Evolutionary conservation across 2,113 vertebrate species (phyloP).

Genomic region (Varanus salvator): DNA sequence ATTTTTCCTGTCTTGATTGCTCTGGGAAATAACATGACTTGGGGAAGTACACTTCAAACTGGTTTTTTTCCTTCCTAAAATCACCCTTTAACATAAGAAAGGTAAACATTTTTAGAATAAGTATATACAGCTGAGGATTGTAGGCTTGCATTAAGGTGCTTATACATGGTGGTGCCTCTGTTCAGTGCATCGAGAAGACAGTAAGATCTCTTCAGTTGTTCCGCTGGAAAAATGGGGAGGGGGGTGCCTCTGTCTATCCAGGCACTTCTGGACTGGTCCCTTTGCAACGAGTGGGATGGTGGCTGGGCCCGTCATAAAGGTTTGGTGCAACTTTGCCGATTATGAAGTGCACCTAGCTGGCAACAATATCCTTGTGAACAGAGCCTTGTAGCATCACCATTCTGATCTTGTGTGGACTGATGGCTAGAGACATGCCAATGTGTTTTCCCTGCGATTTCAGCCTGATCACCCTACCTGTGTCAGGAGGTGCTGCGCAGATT

Average conservation of each 20-base stretch:
- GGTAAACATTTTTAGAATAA: slow-evolving; percentile 34
- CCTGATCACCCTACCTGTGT: not conserved
- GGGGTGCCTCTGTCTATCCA: not conserved
- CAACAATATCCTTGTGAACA: too few species aligned
- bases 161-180: slow-evolving; percentile 17
- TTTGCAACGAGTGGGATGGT: not conserved
- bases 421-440: not conserved
- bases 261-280: not conserved
- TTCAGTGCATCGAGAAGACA: slow-evolving; percentile 71
- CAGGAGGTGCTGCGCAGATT: not conserved
- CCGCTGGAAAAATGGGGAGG: not conserved
- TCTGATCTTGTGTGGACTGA: too few species aligned
- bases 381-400: too few species aligned
- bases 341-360: not conserved
- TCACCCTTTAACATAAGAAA: slow-evolving; percentile 24
- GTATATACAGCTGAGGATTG: slow-evolving; percentile 67
- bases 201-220: slow-evolving; percentile 45
- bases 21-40: slow-evolving; percentile 35
- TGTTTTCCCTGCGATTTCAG: not conserved
- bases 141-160: slow-evolving; percentile 71
- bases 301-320: not conserved
- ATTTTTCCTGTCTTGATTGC: not conserved
- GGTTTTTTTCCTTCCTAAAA: not conserved
- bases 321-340: not conserved
- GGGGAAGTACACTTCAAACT: slow-evolving; percentile 35